Evolutionary conservation across 2,797 vertebrate species (phyloP).

Genomic region (Pseudochirops corinnae): DNA sequence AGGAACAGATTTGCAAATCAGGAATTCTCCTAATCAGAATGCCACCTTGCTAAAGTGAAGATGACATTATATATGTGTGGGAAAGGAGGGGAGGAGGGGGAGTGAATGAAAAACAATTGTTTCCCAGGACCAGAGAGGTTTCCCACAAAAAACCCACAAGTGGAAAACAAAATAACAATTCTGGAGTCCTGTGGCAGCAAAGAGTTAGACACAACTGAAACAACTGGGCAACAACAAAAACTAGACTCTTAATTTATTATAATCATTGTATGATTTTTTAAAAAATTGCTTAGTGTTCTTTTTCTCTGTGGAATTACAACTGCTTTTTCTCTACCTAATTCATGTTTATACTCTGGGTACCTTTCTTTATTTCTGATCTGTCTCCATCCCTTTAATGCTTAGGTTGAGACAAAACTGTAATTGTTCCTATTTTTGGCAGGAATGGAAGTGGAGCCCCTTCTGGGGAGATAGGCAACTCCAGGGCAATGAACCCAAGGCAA

Average conservation of each 20-base stretch:
- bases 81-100: no score
- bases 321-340: background rate
- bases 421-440: background rate
- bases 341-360: background rate
- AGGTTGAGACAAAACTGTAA: background rate
- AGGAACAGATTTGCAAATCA: no score
- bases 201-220: background rate
- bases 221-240: background rate
- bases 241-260: background rate
- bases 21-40: no score
- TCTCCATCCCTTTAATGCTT: background rate
- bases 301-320: background rate
- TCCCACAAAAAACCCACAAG: no score
- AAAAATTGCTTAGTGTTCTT: background rate
- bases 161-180: no score
- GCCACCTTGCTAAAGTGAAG: no score
- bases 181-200: background rate
- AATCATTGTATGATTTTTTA: background rate
- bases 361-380: background rate
- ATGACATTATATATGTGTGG: no score
- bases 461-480: background rate
- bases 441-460: background rate
- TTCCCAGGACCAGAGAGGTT: no score
- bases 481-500: background rate
- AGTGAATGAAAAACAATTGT: no score